A percentile compares a stretch with the other conserved stretches of the same genome.
Evolutionary conservation across 2,113 vertebrate species (phyloP).

Genomic region (Anseranas semipalmata): DNA sequence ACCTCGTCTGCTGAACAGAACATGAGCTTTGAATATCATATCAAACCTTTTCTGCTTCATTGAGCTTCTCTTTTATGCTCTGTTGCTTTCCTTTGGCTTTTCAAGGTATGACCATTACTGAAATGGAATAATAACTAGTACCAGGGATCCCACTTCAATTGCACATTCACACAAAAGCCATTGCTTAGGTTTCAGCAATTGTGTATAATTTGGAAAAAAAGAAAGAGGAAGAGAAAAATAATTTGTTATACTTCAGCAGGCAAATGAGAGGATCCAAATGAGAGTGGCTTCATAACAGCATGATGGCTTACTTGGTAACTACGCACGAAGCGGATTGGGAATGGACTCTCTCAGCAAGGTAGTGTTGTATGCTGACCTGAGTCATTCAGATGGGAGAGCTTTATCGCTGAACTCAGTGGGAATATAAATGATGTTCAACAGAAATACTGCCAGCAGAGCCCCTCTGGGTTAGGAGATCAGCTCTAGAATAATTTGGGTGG

Average conservation of each 20-base stretch:
- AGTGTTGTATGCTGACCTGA: not conserved
- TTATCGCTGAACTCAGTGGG: not conserved
- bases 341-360: not conserved
- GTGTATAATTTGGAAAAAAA: not conserved
- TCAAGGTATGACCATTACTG: not conserved
- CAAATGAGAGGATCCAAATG: not conserved
- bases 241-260: constrained; percentile 1
- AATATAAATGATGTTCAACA: not conserved
- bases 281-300: not conserved
- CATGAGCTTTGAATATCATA: not conserved
- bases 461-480: constrained; percentile 10
- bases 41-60: not conserved
- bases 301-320: not conserved
- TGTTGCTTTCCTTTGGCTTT: constrained; percentile 32
- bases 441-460: not conserved
- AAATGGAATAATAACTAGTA: not conserved
- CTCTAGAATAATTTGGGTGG: constrained; percentile 28
- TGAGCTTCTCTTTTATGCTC: constrained; percentile 40
- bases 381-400: not conserved
- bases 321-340: not conserved
- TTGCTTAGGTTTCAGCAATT: not conserved
- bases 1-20: not conserved
- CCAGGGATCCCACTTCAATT: not conserved
- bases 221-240: not conserved
- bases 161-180: not conserved